Percentiles rank a stretch among this genome's conserved stretches.
These are phyloP conservation scores for Neuroterus valhalla DNA, from an alignment of 1,140 invertebrate species.

Conservation along the genomic window DNA sequence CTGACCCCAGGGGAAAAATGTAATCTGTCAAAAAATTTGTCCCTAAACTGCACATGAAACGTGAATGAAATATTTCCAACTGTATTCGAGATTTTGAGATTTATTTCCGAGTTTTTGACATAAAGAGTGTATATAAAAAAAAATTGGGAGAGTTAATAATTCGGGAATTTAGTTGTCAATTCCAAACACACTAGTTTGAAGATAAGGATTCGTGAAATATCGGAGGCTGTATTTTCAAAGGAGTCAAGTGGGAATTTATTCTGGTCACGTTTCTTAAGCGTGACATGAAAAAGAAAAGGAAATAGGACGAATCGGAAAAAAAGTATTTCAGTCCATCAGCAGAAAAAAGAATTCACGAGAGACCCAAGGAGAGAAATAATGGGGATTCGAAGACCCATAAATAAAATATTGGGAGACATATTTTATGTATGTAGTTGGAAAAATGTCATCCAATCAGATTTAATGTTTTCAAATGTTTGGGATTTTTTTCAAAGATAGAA, in stretches of 20 bases:
- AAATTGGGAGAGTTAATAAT: background rate
- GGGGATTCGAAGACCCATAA: background rate
- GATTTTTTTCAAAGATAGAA: too few species aligned
- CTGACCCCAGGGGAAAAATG: too few species aligned
- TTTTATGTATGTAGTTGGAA: too few species aligned
- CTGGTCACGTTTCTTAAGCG: background rate
- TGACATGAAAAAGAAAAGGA: slow-evolving; percentile 8
- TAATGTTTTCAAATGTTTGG: too few species aligned
- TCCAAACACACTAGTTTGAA: slow-evolving; percentile 14
- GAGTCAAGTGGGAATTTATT: background rate
- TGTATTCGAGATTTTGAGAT: too few species aligned
- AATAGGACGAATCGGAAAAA: background rate
- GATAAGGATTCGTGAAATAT: slow-evolving; percentile 6
- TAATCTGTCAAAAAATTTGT: too few species aligned
- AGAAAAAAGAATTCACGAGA: background rate
- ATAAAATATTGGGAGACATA: too few species aligned
- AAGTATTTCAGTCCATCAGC: background rate
- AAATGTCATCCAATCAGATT: too few species aligned
- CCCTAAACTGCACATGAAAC: too few species aligned
- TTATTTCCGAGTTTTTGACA: too few species aligned
- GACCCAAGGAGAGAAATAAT: background rate
- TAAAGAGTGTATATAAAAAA: background rate
- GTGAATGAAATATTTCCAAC: too few species aligned
- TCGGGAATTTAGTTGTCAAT: slow-evolving; percentile 1
- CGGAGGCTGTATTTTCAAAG: slow-evolving; percentile 10